Base-by-base conservation (phyloP, 2,797 vertebrate species). In the Pipistrellus nathusii region DNA sequence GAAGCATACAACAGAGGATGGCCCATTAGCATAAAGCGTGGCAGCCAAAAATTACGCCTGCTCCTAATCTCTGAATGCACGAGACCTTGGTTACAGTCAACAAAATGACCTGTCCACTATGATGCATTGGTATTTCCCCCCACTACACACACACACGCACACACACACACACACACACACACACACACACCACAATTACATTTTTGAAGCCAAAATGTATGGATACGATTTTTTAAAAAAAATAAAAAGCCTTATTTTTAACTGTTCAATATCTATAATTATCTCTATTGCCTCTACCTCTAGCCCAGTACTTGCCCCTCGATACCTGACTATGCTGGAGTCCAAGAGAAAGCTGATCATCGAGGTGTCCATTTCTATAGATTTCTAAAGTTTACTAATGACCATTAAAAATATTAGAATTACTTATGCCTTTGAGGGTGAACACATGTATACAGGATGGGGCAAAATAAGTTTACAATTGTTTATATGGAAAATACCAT, bases 11-110 rank as follows among this genome's bases (percentile, higher is more conserved):
- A 98, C 97, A 72, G 80, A 84, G 90, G 97, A 97, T 95, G 97
- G 98, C 98, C 98, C 98, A 99, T 99, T 99, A 99, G 98, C 98
- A 99, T 99, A 99, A 99, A 98, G 98, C 98, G 98, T 96, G 97
- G 98, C 98, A 98, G 98, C 96, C 97, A 98, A 98, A 97, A 99
- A 98, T 99, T 98, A 99, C 98, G 98, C 98, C 98, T 96, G 97
- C 91, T 96, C 97, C 98, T 99, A 99, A 99, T 99, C 99, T 99
- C 98, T 97, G 97, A 98, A 98, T 96, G 97, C 98, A 98, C 98
- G 98, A 98, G 98, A 98, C 97, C 98, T 97, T 93, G 85, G 97
- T 97, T 98, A 98, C 97, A 20, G 98, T 98, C 98, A 97, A 95
- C 21, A n/a, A 98, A 99, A 99, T 98, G 98, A 98, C 98, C 98